These are phyloP conservation scores for Drosophila vallismaia DNA, from an alignment of 2,888 invertebrate species.

Conservation along the genomic window DNA sequence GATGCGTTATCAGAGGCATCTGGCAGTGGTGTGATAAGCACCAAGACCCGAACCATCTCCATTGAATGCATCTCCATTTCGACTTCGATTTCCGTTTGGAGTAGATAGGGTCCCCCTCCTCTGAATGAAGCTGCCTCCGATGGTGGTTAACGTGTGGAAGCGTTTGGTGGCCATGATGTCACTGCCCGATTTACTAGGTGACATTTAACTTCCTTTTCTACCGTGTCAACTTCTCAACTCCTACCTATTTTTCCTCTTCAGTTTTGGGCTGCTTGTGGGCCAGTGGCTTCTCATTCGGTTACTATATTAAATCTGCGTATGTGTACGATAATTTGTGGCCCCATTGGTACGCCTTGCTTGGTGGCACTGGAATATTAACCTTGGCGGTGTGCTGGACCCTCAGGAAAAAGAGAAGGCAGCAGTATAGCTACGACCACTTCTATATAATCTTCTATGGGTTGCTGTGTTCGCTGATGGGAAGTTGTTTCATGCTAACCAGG, in stretches of 20 bases:
- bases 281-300: constrained; percentile 73
- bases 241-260: constrained; percentile 17
- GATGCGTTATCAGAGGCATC: constrained; percentile 43
- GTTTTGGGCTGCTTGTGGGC: constrained; percentile 70
- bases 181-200: constrained; percentile 65
- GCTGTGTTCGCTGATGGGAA: constrained; percentile 73
- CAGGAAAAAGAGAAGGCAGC: constrained; percentile 64
- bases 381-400: constrained; percentile 71
- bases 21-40: constrained; percentile 12
- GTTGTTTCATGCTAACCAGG: constrained; percentile 74
- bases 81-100: constrained; percentile 20
- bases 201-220: not conserved
- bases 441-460: constrained; percentile 80
- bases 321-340: constrained; percentile 74
- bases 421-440: constrained; percentile 76
- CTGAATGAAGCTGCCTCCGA: constrained; percentile 37
- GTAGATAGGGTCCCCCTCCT: constrained; percentile 34
- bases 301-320: constrained; percentile 75
- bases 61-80: constrained; percentile 49
- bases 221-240: too few relatives aligned
- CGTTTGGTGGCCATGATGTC: constrained; percentile 50
- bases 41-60: not conserved
- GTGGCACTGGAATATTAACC: constrained; percentile 46
- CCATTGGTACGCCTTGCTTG: constrained; percentile 73
- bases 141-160: constrained; percentile 53